Evolutionary conservation across 2,797 vertebrate genomes (phyloP), one percentile per base, ranked within the genome.

Genomic region (Premnoplex brunnescens): DNA sequence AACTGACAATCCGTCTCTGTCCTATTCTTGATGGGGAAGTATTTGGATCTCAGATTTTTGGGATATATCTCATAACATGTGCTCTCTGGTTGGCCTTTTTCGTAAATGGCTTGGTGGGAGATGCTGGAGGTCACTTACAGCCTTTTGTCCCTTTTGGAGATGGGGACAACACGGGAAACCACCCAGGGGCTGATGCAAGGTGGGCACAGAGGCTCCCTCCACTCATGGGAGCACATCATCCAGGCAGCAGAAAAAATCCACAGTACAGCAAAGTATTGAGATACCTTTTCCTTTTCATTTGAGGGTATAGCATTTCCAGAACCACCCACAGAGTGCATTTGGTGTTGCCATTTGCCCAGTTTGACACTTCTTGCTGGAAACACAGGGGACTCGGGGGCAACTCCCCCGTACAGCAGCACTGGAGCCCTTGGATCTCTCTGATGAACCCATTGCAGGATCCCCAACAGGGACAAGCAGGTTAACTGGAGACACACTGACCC

Each of bases 1-100:
- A 76, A 32, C 12, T 68, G 56, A 83, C 85, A 86, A 84, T 69
- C 60, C 55, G 37, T 71, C 68, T 79, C 56, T 66, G 62, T 79
- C 92, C 75, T 80, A n/a, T 85, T 96, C 91, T 90, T 76, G 34
- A 74, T 79, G 44, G 81, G 23, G 41, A 74, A 43, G 73, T 67
- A 76, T 89, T 88, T 93, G 72, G 51, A 79, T n/a, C 60, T 71
- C 64, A 55, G 69, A 46, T 68, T 80, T 78, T 77, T 55, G 52
- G 67, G 64, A 24, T 60, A 2, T 36, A 32, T 69, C 60, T 68
- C 67, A 73, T 19, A 66, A 71, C 24, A 34, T 51, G n/a, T 51
- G 21, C 51, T 69, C n/a, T 55, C 59, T 79, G 48, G 26, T 51
- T 7, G 2, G 37, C n/a, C 20, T 85, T 85, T 89, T 54, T n/a